Conservation (phyloP, 2,797 vertebrate species). For the Pitangus sulphuratus region DNA sequence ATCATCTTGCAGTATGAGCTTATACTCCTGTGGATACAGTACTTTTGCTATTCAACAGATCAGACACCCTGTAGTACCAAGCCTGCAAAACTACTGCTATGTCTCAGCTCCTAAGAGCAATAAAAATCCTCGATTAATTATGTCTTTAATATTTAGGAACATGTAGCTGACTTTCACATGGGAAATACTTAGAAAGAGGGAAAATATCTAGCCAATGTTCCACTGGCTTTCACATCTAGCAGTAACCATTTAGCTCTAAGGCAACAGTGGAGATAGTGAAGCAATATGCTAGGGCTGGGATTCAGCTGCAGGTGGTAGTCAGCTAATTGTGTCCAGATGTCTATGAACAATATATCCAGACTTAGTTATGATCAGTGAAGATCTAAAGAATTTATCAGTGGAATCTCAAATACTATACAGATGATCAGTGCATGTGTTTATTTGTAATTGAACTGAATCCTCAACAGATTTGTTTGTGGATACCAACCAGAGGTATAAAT, state of each 20-base stretch:
- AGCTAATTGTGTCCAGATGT: neutral
- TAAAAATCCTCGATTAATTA: neutral
- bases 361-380: neutral
- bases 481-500: rapidly evolving
- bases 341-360: neutral
- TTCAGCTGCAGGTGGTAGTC: neutral
- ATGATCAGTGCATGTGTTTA: neutral
- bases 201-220: neutral
- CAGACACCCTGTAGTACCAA: neutral
- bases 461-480: neutral
- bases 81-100: neutral
- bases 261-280: neutral
- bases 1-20: neutral
- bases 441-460: neutral
- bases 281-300: neutral
- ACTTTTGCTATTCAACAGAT: neutral
- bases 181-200: neutral
- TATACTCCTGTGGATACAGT: neutral
- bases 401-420: neutral
- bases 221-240: neutral
- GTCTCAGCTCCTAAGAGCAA: neutral
- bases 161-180: neutral
- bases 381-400: neutral
- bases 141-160: neutral
- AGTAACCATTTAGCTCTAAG: neutral